Conservation (phyloP, 2,888 invertebrate species). For the Malacosoma neustria region DNA sequence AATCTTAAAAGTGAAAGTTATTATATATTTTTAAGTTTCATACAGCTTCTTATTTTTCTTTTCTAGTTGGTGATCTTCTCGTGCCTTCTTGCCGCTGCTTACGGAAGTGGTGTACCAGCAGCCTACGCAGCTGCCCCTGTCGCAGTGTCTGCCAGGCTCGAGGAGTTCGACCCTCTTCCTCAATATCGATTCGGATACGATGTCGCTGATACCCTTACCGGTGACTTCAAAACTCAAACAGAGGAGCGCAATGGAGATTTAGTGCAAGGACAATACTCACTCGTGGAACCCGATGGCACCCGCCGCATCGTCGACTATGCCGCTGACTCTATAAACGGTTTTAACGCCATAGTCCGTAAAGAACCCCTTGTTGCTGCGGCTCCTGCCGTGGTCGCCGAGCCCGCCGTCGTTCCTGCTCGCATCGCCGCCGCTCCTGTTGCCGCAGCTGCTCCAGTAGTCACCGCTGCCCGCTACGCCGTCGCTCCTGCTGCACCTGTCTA, state of each 20-base stretch:
- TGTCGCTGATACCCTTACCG: constrained; percentile 58
- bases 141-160: constrained; percentile 41
- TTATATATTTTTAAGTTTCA: neutral
- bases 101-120: constrained; percentile 46
- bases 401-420: constrained; percentile 32
- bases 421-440: constrained; percentile 30
- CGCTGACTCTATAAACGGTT: constrained; percentile 56
- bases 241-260: constrained; percentile 73
- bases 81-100: constrained; percentile 46
- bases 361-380: constrained; percentile 45
- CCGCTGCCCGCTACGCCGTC: constrained; percentile 18
- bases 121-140: constrained; percentile 37
- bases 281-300: constrained; percentile 59
- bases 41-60: constrained; percentile 7
- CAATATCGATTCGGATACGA: constrained; percentile 71
- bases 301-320: constrained; percentile 54
- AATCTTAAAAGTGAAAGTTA: neutral
- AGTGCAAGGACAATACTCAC: constrained; percentile 60
- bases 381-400: constrained; percentile 48
- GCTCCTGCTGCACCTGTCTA: constrained; percentile 17
- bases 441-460: constrained; percentile 13
- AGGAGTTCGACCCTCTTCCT: constrained; percentile 71
- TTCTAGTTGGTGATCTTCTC: constrained; percentile 59
- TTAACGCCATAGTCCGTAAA: constrained; percentile 59
- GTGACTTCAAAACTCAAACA: constrained; percentile 59